phyloP scores from a whole-genome alignment of 2,888 invertebrate species.

The Therioaphis trifolii region DNA sequence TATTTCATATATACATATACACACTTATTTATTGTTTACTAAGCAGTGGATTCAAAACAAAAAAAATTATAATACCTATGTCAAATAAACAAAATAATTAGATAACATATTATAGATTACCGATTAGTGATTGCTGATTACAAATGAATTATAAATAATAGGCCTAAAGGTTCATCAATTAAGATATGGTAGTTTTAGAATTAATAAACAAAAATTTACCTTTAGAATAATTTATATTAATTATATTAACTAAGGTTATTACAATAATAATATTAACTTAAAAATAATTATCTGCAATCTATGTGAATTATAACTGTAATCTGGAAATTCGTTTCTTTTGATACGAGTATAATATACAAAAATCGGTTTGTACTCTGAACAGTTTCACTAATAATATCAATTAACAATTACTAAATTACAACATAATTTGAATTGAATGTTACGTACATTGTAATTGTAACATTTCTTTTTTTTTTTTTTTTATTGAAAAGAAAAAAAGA shows the following conservation, averaged over 20 bases:
- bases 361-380: no score
- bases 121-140: background rate
- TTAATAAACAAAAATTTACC: no score
- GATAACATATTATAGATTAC: background rate
- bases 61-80: no score
- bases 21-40: no score
- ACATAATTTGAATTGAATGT: no score
- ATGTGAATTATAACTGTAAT: background rate
- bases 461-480: no score
- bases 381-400: no score
- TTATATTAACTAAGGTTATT: conserved; percentile 16
- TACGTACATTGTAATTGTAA: no score
- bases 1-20: no score
- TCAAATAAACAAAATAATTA: background rate
- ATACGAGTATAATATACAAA: background rate
- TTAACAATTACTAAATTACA: no score
- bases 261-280: background rate
- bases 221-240: no score
- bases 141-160: background rate
- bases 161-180: background rate
- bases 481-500: no score
- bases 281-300: background rate
- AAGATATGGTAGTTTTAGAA: background rate
- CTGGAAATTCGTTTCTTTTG: background rate
- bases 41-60: background rate